Evolutionary conservation across 2,113 vertebrate species (phyloP).

Genomic region (Mus spicilegus): DNA sequence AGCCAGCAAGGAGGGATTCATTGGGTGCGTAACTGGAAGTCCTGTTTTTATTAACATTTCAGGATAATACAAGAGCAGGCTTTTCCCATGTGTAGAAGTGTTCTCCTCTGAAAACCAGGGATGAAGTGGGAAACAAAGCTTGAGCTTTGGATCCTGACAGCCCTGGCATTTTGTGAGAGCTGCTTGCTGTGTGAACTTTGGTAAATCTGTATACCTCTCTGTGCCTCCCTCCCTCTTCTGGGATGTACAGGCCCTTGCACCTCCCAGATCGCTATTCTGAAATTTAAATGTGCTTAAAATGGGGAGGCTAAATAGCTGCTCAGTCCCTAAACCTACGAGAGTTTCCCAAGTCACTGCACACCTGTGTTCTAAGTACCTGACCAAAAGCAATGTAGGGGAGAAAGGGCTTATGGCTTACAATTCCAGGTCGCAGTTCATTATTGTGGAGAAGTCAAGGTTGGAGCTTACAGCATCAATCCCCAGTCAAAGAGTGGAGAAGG

Average conservation of each 20-base stretch:
- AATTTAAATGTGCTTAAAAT: neutral
- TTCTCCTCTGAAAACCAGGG: neutral
- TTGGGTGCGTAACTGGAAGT: neutral
- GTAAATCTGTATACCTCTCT: neutral
- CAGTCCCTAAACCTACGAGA: neutral
- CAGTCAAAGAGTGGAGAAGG: neutral
- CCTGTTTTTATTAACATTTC: conserved; percentile 4
- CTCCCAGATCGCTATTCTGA: neutral
- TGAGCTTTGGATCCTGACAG: neutral
- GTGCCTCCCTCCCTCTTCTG: conserved; percentile 23
- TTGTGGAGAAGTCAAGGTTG: neutral
- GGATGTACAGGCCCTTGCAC: neutral
- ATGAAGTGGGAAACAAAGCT: neutral
- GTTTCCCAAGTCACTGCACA: neutral
- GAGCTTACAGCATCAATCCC: neutral
- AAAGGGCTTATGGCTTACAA: neutral
- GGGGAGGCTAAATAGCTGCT: neutral
- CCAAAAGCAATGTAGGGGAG: neutral
- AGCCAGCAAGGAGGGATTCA: neutral
- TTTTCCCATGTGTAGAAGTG: neutral
- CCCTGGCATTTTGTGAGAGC: neutral
- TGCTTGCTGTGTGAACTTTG: neutral
- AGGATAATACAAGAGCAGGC: neutral
- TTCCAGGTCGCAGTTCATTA: neutral
- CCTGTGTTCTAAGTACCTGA: neutral